These are phyloP conservation scores for Lophochroa leadbeateri DNA, from an alignment of 2,113 vertebrate genomes.

Conservation along the genomic window DNA sequence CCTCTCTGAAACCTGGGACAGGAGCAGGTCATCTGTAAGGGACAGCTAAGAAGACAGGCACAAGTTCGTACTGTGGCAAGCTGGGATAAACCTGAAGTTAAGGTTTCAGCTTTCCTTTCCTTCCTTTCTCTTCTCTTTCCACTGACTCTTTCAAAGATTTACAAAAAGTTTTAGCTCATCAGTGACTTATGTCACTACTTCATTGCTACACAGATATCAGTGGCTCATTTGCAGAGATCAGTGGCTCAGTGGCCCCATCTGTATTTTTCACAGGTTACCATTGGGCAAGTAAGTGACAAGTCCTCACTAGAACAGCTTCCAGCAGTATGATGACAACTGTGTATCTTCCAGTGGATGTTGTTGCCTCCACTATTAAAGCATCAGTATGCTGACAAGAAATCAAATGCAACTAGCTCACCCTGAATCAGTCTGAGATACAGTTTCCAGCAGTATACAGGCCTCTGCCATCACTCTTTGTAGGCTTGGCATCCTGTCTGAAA, in stretches of 20 bases:
- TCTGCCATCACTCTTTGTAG: background rate
- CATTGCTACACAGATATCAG: background rate
- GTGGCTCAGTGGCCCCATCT: background rate
- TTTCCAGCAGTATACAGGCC: background rate
- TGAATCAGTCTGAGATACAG: background rate
- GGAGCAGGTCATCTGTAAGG: background rate
- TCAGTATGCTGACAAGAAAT: background rate
- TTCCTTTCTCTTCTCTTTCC: background rate
- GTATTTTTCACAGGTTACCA: background rate
- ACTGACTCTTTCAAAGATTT: background rate
- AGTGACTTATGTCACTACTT: background rate
- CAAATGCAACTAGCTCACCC: background rate
- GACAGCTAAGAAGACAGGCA: background rate
- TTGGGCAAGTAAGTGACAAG: background rate
- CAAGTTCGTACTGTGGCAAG: background rate
- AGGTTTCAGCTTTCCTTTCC: background rate
- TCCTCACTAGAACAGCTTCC: background rate
- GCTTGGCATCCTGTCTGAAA: background rate
- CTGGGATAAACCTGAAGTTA: background rate
- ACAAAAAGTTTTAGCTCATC: background rate
- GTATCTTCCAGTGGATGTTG: background rate
- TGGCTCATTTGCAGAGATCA: background rate
- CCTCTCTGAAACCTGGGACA: background rate
- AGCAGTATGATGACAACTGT: background rate
- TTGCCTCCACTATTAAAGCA: background rate